Conservation (phyloP, 2,888 invertebrate species). For the Sylvicola fuscatus region DNA sequence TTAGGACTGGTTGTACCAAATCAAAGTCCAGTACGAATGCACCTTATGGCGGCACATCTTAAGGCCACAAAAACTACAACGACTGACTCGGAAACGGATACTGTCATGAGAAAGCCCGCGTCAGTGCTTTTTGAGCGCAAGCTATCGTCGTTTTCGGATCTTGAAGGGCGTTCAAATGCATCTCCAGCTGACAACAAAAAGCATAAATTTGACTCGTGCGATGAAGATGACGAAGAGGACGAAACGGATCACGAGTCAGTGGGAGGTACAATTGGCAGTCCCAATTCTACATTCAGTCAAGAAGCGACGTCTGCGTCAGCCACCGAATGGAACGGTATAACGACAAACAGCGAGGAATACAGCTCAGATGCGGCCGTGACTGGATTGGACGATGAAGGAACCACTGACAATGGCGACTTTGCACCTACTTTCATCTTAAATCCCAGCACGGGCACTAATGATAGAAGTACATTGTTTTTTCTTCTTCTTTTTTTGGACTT, state of each 20-base stretch:
- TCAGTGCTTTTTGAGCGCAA: no score
- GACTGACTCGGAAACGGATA: no score
- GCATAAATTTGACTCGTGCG: slow-evolving; percentile 5
- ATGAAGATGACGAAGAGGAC: slow-evolving; percentile 24
- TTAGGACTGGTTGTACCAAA: neutral
- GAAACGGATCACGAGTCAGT: slow-evolving; percentile 35
- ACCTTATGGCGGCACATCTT: no score
- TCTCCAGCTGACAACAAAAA: neutral
- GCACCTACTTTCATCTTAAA: slow-evolving; percentile 55
- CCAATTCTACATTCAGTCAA: no score
- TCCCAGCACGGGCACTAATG: slow-evolving; percentile 45
- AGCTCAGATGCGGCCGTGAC: slow-evolving; percentile 21
- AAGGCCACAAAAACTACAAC: no score
- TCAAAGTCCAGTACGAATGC: no score
- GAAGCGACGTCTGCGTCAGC: slow-evolving; percentile 33
- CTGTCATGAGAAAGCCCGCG: no score
- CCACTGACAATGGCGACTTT: slow-evolving; percentile 34
- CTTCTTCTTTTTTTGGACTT: no score
- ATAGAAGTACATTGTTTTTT: slow-evolving; percentile 37
- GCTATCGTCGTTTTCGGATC: no score
- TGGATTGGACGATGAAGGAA: slow-evolving; percentile 40
- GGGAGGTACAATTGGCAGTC: slow-evolving; percentile 23
- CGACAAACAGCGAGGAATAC: slow-evolving; percentile 46
- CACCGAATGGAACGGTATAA: slow-evolving; percentile 74
- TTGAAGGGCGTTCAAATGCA: no score